Evolutionary conservation across 2,113 vertebrate species (phyloP).

Genomic region (Myrmophylax atrothorax): DNA sequence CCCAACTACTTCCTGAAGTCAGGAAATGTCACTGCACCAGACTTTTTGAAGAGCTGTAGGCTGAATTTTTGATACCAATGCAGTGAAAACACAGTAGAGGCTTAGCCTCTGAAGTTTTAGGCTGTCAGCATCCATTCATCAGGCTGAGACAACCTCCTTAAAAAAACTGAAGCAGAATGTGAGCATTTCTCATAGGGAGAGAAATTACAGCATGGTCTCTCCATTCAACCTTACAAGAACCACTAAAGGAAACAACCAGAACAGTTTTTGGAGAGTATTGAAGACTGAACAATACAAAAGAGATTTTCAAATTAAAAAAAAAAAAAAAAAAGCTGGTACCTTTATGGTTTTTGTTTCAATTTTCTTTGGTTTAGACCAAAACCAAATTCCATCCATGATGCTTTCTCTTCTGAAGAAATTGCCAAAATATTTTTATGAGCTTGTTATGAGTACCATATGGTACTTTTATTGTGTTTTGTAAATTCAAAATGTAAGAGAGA

Average conservation of each 20-base stretch:
- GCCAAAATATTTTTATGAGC: neutral
- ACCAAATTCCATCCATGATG: neutral
- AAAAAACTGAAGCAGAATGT: neutral
- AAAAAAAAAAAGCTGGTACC: neutral
- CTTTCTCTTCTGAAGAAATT: neutral
- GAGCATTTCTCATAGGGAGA: neutral
- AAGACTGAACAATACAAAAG: neutral
- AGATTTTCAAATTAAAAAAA: neutral
- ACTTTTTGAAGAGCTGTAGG: neutral
- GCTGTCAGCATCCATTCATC: neutral
- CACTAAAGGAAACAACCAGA: neutral
- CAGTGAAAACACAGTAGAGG: neutral
- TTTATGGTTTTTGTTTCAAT: neutral
- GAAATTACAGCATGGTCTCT: neutral
- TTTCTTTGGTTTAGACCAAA: neutral
- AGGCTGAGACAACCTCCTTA: neutral
- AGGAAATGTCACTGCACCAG: neutral
- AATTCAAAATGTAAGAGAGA: neutral
- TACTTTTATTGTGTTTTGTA: neutral
- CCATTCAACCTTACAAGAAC: neutral
- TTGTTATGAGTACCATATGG: neutral
- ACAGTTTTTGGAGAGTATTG: neutral
- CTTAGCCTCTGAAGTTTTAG: neutral
- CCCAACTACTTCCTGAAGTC: neutral
- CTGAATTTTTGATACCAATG: neutral